These are phyloP conservation scores for Drosophila kanapiae DNA, from an alignment of 1,140 invertebrate species.

Conservation along the genomic window DNA sequence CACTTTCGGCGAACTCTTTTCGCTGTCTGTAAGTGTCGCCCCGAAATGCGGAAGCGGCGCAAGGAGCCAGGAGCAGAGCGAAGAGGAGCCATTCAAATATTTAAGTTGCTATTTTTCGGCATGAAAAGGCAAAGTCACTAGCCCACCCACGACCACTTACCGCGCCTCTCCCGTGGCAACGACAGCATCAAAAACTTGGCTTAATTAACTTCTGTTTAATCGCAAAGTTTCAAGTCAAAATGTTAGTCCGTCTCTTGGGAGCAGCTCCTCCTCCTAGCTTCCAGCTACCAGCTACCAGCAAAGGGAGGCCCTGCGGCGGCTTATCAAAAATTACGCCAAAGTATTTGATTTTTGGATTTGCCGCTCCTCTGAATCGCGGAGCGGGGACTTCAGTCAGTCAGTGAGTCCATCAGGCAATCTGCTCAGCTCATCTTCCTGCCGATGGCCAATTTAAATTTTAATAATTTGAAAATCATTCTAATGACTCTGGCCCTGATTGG, in stretches of 20 bases:
- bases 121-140: conserved; percentile 66
- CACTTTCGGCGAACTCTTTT: conserved; percentile 76
- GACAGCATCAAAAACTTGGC: conserved; percentile 69
- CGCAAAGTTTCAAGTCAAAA: conserved; percentile 71
- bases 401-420: conserved; percentile 47
- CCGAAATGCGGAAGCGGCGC: neutral
- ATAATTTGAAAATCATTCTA: conserved; percentile 80
- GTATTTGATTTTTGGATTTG: conserved; percentile 80
- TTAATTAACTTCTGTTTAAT: conserved; percentile 80
- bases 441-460: conserved; percentile 68
- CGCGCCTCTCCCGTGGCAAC: conserved; percentile 32
- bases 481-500: conserved; percentile 72
- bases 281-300: neutral
- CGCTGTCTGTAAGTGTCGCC: conserved; percentile 47
- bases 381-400: conserved; percentile 16
- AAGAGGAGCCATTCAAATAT: conserved; percentile 63
- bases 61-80: conserved; percentile 2
- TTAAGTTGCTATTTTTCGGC: conserved; percentile 75
- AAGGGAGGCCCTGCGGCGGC: conserved; percentile 52
- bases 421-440: conserved; percentile 12
- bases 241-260: conserved; percentile 57
- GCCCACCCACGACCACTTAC: conserved; percentile 26
- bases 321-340: conserved; percentile 68
- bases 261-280: neutral
- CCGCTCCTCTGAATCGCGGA: conserved; percentile 45